These are phyloP conservation scores for Gastrophryne carolinensis DNA, from an alignment of 2,797 vertebrate genomes.

Conservation along the genomic window DNA sequence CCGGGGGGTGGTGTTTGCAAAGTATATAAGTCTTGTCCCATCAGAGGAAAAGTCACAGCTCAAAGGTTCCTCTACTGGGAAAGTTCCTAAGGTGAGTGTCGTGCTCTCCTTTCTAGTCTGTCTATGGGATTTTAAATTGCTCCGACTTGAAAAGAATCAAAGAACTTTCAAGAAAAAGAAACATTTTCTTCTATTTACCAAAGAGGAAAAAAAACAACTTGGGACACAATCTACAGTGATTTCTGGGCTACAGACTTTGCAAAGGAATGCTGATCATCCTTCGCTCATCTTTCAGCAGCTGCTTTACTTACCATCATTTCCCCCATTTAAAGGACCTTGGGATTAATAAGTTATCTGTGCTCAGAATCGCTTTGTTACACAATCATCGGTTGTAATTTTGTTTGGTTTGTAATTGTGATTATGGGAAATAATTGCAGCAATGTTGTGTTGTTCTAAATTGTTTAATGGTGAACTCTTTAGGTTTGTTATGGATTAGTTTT, in stretches of 20 bases:
- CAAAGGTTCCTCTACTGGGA: slow-evolving; percentile 29
- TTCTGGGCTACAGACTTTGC: slow-evolving; percentile 17
- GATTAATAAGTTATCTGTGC: too few species aligned
- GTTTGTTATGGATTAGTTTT: too few species aligned
- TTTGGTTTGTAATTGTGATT: too few species aligned
- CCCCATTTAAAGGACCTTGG: not conserved
- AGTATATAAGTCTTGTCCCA: slow-evolving; percentile 54
- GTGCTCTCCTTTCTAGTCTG: not conserved
- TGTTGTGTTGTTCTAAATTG: too few species aligned
- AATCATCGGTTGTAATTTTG: too few species aligned
- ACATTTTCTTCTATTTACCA: not conserved
- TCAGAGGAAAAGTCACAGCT: slow-evolving; percentile 32
- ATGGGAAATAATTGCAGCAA: too few species aligned
- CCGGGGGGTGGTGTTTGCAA: slow-evolving; percentile 52
- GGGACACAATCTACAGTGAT: not conserved
- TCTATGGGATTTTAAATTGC: slow-evolving; percentile 12
- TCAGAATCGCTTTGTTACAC: too few species aligned
- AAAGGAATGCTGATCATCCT: not conserved
- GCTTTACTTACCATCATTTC: not conserved
- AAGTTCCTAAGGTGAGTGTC: slow-evolving; percentile 55
- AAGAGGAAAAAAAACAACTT: slow-evolving; percentile 12
- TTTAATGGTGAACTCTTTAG: too few species aligned
- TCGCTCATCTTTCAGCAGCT: not conserved
- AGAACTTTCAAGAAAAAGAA: not conserved
- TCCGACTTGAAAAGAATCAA: not conserved